phyloP scores from a whole-genome alignment of 2,113 vertebrate genomes.

The Pterophyllum scalare region DNA sequence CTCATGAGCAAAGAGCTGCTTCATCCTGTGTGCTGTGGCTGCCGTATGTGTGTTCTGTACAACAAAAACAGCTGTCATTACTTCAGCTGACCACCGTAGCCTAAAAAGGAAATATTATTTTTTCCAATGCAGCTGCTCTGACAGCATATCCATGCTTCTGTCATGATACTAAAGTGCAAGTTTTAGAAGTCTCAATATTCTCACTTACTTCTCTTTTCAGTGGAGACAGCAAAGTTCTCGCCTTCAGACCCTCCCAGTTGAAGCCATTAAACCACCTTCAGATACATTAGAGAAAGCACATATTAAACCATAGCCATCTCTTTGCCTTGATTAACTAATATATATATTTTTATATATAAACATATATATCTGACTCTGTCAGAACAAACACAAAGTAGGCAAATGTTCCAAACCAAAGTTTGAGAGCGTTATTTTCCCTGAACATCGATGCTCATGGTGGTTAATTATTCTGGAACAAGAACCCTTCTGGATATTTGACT shows the following conservation, averaged over 20 bases:
- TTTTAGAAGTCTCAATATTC: not conserved
- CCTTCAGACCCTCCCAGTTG: slow-evolving; percentile 91
- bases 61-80: not conserved
- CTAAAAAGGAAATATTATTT: not conserved
- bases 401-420: not conserved
- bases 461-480: not conserved
- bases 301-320: not conserved
- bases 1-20: not conserved
- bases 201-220: slow-evolving; percentile 88
- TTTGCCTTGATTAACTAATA: not conserved
- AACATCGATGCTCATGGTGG: accelerated
- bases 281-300: not conserved
- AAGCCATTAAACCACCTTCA: slow-evolving; percentile 93
- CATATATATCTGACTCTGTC: not conserved
- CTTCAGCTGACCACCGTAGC: not conserved
- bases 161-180: not conserved
- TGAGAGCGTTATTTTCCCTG: too few species aligned
- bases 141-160: not conserved
- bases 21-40: not conserved
- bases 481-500: not conserved
- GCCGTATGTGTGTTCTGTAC: not conserved
- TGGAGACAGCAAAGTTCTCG: slow-evolving; percentile 84
- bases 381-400: not conserved
- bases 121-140: not conserved
- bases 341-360: too few species aligned